Evolutionary conservation across 53 echinoderm and acorn worm species (phyloP).

Genomic region (Arbacia lixula): DNA sequence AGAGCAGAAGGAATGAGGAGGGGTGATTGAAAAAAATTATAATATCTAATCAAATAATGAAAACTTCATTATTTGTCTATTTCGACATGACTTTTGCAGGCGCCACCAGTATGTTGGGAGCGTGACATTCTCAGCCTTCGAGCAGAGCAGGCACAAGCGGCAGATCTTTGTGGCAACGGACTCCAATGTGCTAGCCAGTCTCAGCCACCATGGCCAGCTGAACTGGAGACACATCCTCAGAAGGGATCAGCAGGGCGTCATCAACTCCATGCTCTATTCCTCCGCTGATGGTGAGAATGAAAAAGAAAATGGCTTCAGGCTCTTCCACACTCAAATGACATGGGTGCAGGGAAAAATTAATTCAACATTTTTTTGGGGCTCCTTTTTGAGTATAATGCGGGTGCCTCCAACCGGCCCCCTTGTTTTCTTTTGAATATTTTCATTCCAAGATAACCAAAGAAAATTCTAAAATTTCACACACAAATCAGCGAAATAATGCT

Average conservation of each 20-base stretch:
- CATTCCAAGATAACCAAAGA: no score
- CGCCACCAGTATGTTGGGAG: slow-evolving; percentile 86
- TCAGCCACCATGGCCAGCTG: slow-evolving; percentile 68
- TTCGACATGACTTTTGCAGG: slow-evolving; percentile 51
- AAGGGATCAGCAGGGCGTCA: slow-evolving; percentile 59
- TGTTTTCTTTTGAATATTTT: no score
- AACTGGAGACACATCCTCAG: slow-evolving; percentile 87
- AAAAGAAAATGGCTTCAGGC: no score
- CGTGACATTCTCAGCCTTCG: slow-evolving; percentile 69
- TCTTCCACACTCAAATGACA: no score
- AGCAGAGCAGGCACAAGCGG: slow-evolving; percentile 74
- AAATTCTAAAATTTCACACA: no score
- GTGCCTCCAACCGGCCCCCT: no score
- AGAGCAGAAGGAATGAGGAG: neutral
- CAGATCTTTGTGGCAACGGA: slow-evolving; percentile 90
- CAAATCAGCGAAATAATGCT: no score
- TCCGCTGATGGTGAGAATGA: slow-evolving; percentile 67
- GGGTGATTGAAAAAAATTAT: neutral
- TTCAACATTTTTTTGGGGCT: no score
- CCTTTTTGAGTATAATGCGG: no score
- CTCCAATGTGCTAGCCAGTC: slow-evolving; percentile 80
- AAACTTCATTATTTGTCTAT: neutral
- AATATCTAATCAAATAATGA: neutral
- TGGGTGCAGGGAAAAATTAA: no score
- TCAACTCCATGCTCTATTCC: slow-evolving; percentile 80